phyloP scores from a whole-genome alignment of 1,140 invertebrate genomes.

The Antheraea mylitta region DNA sequence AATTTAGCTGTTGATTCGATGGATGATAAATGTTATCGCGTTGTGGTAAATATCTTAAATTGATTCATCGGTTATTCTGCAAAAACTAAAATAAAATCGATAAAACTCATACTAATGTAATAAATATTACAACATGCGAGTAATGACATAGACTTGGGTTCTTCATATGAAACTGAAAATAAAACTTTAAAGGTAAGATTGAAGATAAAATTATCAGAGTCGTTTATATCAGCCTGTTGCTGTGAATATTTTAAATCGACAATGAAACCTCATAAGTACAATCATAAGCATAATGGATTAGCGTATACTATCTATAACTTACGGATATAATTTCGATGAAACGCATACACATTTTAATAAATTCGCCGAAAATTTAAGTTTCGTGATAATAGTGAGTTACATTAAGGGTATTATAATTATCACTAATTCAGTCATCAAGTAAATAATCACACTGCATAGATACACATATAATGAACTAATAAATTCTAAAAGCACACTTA shows the following conservation, averaged over 20 bases:
- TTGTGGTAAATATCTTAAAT: neutral
- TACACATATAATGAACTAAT: neutral
- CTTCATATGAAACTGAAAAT: neutral
- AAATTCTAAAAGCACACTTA: conserved; percentile 13
- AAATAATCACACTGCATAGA: conserved; percentile 17
- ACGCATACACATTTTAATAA: neutral
- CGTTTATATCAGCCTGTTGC: neutral
- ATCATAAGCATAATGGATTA: conserved; percentile 6
- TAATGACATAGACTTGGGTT: too few species aligned
- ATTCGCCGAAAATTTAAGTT: neutral
- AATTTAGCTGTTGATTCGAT: neutral
- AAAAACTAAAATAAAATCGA: neutral
- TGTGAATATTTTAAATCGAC: neutral
- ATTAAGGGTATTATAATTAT: conserved; percentile 15
- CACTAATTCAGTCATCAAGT: conserved; percentile 27
- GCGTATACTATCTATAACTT: neutral
- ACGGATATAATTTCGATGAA: neutral
- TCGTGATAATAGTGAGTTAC: neutral
- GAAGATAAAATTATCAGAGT: neutral
- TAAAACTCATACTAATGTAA: neutral
- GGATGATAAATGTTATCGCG: neutral
- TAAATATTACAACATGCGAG: neutral
- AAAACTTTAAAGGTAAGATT: neutral
- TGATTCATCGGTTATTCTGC: neutral
- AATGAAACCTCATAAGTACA: conserved; percentile 2